Evolutionary conservation across 2,888 invertebrate species (phyloP), one percentile per base, ranked within the genome.

Genomic region (Adelphocoris suturalis): DNA sequence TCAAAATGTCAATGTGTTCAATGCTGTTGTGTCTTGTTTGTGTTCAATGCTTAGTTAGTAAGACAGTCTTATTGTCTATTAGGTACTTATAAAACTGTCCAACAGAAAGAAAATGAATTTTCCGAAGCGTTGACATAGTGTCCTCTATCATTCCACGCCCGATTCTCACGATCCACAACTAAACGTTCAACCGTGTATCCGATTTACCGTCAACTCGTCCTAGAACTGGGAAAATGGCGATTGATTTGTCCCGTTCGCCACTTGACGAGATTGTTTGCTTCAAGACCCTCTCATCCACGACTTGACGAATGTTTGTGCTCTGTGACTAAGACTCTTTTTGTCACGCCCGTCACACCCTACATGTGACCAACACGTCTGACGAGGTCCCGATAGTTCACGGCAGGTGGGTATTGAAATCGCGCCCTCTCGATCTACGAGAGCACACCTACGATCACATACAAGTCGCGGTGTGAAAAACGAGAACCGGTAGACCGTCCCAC

Each of bases 371-470:
- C 68, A 23, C 23, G 68, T 23, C 23, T n/a, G 19, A 13, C 11
- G 23, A 68, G 68, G 23, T 68, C 19, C 68, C 68, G 68, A 68
- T 68, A 68, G 68, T 68, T 68, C 68, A 68, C 68, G 68, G 68
- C 68, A 19, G 23, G 68, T 23, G 68, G 68, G 68, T 68, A 68
- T 23, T 68, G 68, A 68, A 68, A 68, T 68, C 23, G 68, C 68
- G 68, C 12, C 13, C 52, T 52, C 52, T 52, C 16, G 52, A 52
- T 52, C 52, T 1, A 52, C 14, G 19, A 13, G 7, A 13, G 68
- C 68, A 11, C 68, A 27, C 68, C 68, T 23, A 68, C 68, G 68
- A 14, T 2, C 37, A 37, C 37, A 37, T n/a, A n/a, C n/a, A 57
- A 16, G 57, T 57, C n/a, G 16, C n/a, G 19, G 19, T 57, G n/a